phyloP scores from a whole-genome alignment of 2,888 invertebrate genomes.

The Gari tellinella region DNA sequence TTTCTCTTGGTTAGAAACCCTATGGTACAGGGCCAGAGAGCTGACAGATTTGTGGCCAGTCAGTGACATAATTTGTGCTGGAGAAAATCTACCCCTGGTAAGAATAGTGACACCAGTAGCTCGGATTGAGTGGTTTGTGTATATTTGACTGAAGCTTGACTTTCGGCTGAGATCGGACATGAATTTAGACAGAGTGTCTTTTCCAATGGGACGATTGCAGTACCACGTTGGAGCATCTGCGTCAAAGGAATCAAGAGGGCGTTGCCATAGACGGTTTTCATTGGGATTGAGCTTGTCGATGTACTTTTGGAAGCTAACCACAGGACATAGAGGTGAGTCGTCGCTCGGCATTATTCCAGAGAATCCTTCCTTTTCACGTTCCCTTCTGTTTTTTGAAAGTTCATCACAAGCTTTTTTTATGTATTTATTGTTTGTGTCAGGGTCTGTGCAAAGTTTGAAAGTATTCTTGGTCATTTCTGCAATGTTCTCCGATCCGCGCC shows the following conservation, averaged over 20 bases:
- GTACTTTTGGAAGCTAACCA: slow-evolving; percentile 1
- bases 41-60: slow-evolving; percentile 2
- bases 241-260: neutral
- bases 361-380: neutral
- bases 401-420: slow-evolving; percentile 8
- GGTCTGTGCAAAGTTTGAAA: neutral
- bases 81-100: neutral
- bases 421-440: slow-evolving; percentile 7
- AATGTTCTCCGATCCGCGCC: slow-evolving; percentile 17
- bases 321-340: no score
- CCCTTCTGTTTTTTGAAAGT: slow-evolving; percentile 1
- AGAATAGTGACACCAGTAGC: slow-evolving; percentile 9
- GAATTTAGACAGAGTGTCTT: slow-evolving; percentile 7
- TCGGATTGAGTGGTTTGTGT: slow-evolving; percentile 21
- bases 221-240: slow-evolving; percentile 9
- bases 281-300: slow-evolving; percentile 15
- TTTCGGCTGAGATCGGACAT: slow-evolving; percentile 15
- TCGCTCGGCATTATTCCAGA: no score
- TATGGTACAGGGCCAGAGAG: neutral
- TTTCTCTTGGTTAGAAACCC: neutral
- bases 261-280: slow-evolving; percentile 12
- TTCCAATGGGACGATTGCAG: slow-evolving; percentile 16
- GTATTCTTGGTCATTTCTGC: slow-evolving; percentile 21
- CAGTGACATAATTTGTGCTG: slow-evolving; percentile 10
- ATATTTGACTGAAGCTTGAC: slow-evolving; percentile 3